These are phyloP conservation scores for Dermolepida albohirtum DNA, from an alignment of 2,888 invertebrate genomes.

Conservation along the genomic window DNA sequence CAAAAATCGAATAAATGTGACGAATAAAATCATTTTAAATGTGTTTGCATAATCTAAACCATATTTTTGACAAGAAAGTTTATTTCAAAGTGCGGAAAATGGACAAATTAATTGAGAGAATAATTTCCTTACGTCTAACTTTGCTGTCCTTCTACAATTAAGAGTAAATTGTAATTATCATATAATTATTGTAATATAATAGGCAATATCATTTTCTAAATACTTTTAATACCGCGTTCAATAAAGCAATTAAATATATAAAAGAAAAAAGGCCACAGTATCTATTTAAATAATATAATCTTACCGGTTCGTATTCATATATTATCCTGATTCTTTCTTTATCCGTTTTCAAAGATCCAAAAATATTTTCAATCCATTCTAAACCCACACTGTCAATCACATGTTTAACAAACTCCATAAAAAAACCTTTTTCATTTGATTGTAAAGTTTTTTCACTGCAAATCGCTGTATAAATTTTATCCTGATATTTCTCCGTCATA, in stretches of 20 bases:
- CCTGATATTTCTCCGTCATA: conserved; percentile 34
- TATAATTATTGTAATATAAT: no score
- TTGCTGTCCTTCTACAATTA: no score
- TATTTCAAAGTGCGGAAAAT: no score
- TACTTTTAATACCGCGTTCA: no score
- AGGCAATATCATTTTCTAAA: no score
- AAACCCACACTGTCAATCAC: conserved; percentile 69
- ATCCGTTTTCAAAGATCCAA: conserved; percentile 72
- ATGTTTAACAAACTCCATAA: conserved; percentile 74
- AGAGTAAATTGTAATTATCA: no score
- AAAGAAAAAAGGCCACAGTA: not conserved
- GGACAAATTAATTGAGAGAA: no score
- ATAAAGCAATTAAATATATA: conserved; percentile 1
- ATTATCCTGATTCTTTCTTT: conserved; percentile 70
- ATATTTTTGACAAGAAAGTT: no score
- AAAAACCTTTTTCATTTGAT: conserved; percentile 81
- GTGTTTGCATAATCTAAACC: no score
- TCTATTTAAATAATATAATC: conserved; percentile 39
- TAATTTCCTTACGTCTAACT: no score
- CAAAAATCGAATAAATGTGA: no score
- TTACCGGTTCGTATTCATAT: conserved; percentile 68
- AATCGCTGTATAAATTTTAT: conserved; percentile 68
- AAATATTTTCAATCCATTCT: conserved; percentile 72
- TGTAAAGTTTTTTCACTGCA: conserved; percentile 83
- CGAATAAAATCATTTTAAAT: no score